Evolutionary conservation across 53 echinoderm and acorn worm species (phyloP).

Genomic region (Arbacia lixula): DNA sequence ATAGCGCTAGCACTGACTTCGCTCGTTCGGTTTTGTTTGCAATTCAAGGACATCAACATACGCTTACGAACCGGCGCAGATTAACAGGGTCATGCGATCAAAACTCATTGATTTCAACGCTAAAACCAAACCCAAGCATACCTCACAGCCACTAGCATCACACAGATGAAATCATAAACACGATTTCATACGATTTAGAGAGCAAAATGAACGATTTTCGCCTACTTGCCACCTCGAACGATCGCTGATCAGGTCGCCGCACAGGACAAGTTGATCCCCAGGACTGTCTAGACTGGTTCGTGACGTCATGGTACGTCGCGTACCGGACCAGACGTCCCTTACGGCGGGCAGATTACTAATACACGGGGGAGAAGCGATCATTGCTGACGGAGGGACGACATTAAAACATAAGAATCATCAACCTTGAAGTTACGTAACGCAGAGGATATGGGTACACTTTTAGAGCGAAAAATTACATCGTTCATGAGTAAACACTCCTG

Average conservation of each 20-base stretch:
- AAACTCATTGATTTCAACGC: background rate
- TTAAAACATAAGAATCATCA: background rate
- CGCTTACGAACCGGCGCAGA: background rate
- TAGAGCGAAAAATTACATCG: background rate
- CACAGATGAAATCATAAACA: background rate
- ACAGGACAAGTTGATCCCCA: constrained; percentile 55
- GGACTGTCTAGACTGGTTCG: constrained; percentile 46
- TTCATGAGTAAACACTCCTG: background rate
- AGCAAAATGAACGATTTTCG: background rate
- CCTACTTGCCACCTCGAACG: constrained; percentile 22
- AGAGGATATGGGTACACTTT: background rate
- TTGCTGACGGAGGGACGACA: background rate
- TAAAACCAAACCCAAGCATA: background rate
- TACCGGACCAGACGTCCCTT: constrained; percentile 51
- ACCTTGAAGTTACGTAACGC: constrained; percentile 25
- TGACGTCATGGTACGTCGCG: constrained; percentile 59
- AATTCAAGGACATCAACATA: constrained; percentile 41
- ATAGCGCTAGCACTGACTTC: no score
- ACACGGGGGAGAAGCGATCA: constrained; percentile 2
- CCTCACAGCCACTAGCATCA: background rate
- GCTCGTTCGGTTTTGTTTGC: constrained; percentile 10
- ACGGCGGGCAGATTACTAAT: constrained; percentile 41
- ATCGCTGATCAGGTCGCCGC: constrained; percentile 21
- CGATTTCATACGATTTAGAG: background rate
- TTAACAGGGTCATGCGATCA: background rate